Percentiles rank a stretch among this genome's conserved stretches.
Conservation (phyloP, 2,113 vertebrate genomes). For the Python bivittatus region DNA sequence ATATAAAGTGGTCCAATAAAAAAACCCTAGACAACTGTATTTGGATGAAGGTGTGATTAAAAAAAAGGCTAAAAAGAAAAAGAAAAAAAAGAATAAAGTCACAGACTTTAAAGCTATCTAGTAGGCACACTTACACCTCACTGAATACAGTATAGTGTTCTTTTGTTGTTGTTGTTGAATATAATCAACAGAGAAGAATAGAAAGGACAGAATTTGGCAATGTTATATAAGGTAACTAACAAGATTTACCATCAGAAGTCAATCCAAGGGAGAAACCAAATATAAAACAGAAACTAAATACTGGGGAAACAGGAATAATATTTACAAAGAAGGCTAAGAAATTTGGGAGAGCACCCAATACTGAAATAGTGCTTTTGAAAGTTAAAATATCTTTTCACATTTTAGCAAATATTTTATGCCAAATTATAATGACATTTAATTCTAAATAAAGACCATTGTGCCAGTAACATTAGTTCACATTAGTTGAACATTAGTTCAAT, state of each 20-base stretch:
- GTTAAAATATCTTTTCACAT: not conserved
- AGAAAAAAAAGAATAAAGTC: not conserved
- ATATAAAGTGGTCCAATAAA: not conserved
- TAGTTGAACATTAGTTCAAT: too few species aligned
- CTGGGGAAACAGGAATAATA: not conserved
- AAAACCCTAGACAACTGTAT: not conserved
- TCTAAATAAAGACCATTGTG: not conserved
- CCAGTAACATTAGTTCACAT: not conserved
- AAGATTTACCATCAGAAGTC: not conserved
- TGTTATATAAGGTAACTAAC: not conserved
- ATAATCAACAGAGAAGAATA: not conserved
- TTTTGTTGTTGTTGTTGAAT: not conserved
- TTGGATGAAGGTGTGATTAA: not conserved
- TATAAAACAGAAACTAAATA: not conserved
- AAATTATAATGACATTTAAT: slow-evolving; percentile 16
- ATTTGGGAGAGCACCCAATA: not conserved
- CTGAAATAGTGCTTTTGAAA: not conserved
- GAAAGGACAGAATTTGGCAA: not conserved
- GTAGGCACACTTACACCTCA: not conserved
- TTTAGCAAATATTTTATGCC: not conserved
- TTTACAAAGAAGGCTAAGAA: not conserved
- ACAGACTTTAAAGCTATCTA: not conserved
- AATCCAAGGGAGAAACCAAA: not conserved
- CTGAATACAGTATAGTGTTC: not conserved
- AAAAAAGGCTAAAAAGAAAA: not conserved